Conservation (phyloP, 2,888 invertebrate species). For the Rhingia campestris region DNA sequence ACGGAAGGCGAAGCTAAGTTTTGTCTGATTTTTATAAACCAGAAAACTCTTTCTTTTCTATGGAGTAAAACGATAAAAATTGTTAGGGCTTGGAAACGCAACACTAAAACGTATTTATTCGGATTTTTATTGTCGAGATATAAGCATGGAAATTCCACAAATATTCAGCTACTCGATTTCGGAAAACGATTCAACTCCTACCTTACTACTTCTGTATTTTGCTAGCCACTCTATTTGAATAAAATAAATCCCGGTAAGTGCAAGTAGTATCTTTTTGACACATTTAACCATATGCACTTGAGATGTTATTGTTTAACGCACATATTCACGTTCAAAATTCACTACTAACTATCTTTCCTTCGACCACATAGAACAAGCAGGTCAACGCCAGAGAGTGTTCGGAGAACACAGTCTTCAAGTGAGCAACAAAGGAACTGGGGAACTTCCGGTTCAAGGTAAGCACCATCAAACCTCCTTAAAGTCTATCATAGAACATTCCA, state of each 20-base stretch:
- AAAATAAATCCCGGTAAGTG: slow-evolving; percentile 30
- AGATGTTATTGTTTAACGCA: background rate
- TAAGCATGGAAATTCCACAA: background rate
- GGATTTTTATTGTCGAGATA: too few species aligned
- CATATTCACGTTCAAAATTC: background rate
- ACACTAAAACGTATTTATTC: too few species aligned
- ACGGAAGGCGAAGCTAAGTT: too few species aligned
- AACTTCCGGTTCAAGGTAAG: slow-evolving; percentile 69
- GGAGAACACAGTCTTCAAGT: slow-evolving; percentile 53
- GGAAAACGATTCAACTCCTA: background rate
- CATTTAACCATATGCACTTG: slow-evolving; percentile 31
- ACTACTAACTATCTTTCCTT: background rate
- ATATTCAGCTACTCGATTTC: background rate
- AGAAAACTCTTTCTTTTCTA: too few species aligned
- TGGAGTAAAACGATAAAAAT: too few species aligned
- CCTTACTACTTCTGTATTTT: slow-evolving; percentile 1
- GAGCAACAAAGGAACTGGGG: slow-evolving; percentile 74
- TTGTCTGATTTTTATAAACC: too few species aligned
- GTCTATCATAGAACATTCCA: background rate
- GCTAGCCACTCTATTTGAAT: background rate
- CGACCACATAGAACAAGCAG: slow-evolving; percentile 36
- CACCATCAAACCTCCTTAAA: background rate
- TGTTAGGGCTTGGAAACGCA: too few species aligned
- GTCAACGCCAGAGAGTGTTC: slow-evolving; percentile 71
- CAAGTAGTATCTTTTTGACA: slow-evolving; percentile 7